Evolutionary conservation across 2,888 invertebrate genomes (phyloP).

Genomic region (Eupithecia pulchellata): DNA sequence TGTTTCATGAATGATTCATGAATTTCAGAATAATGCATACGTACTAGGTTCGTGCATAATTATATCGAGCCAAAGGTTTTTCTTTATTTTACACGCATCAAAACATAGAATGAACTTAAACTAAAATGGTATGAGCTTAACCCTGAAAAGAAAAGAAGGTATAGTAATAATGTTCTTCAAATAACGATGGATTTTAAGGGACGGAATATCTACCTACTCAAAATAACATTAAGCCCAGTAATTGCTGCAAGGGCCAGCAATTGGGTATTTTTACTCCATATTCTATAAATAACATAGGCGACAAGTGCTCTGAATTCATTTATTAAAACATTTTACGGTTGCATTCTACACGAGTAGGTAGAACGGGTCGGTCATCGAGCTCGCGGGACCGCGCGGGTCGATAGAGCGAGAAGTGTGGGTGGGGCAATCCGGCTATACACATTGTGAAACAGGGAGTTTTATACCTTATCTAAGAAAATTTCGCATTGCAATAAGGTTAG

Average conservation of each 20-base stretch:
- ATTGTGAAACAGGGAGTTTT: conserved; percentile 70
- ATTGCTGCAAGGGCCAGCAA: background rate
- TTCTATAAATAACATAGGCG: background rate
- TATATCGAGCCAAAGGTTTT: background rate
- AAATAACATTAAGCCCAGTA: too few species aligned
- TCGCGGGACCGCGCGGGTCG: conserved; percentile 79
- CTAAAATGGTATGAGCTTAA: too few species aligned
- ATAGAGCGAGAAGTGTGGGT: conserved; percentile 79
- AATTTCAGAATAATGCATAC: background rate
- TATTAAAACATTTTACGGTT: background rate
- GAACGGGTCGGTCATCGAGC: conserved; percentile 60
- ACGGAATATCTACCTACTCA: too few species aligned
- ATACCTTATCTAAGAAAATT: conserved; percentile 39
- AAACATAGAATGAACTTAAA: too few species aligned
- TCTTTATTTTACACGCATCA: too few species aligned
- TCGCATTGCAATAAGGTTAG: background rate
- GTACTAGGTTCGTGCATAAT: background rate
- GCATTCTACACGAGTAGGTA: background rate
- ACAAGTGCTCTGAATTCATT: background rate
- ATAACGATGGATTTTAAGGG: too few species aligned
- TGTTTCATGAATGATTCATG: background rate
- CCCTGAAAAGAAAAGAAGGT: too few species aligned
- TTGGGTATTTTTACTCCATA: too few species aligned
- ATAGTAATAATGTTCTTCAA: too few species aligned
- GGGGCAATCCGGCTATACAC: conserved; percentile 61